Base-by-base conservation (phyloP, 1,140 invertebrate species). In the Drosophila persimilis region DNA sequence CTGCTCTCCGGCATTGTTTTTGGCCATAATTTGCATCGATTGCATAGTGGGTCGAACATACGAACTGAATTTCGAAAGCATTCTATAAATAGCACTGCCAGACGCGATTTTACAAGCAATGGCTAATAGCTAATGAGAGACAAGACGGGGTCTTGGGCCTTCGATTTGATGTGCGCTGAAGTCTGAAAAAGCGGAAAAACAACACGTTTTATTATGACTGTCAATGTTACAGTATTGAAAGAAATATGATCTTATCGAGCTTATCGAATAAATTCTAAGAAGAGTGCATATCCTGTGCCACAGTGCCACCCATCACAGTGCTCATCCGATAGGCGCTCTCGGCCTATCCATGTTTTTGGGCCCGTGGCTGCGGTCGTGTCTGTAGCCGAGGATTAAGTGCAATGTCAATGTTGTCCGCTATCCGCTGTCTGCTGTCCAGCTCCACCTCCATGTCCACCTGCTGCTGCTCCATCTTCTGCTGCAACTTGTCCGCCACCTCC, bases 11-110 rank as follows among this genome's bases (percentile, higher is more conserved):
- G 61, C 80, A 66, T 85, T 77, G 77, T 74, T 85, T 83, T 80
- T 67, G 67, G 63, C 57, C 55, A 77, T 77, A 77, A 85, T 80
- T 80, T 85, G 73, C 77, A 86, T 80, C 69, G 81, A 85, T 86
- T 86, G 73, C 66, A 65, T 39, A 54, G 73, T 85, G 77, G 35
- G 58, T 26, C 24, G 24, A 26, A 26, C 24, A 4, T 29, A 7
- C 43, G 24, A 47, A 44, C 29, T 39, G 22, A 22, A 9, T 31
- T n/a, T 24, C 31, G 5, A 20, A 41, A 22, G 45, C 17, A 51
- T 26, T 35, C 39, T 39, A 35, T 15, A 26, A 24, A 52, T 65
- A 52, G 6, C 43, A 24, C 31, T 39, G 35, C 3, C 35, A 41
- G 52, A 58, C 29, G 41, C 20, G 59, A 44, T 44, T 62, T 62